Evolutionary conservation across 2,888 invertebrate species (phyloP).

Genomic region (Caenorhabditis becei): DNA sequence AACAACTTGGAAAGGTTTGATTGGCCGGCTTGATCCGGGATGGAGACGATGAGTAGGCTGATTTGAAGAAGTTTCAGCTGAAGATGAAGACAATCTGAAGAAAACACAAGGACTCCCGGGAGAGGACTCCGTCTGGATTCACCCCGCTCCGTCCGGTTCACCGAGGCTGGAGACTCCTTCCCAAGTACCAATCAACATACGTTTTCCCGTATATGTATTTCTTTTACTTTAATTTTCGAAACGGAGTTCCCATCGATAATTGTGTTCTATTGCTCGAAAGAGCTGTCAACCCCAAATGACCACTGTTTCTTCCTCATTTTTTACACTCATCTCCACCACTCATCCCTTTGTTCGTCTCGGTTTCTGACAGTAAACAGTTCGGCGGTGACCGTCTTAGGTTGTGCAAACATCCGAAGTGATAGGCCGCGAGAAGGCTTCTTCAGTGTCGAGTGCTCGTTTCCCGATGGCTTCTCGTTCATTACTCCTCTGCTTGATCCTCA

Average conservation of each 20-base stretch:
- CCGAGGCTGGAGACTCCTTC: too few species aligned
- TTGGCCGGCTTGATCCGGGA: constrained; percentile 29
- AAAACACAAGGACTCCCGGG: too few species aligned
- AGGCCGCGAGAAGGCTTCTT: constrained; percentile 43
- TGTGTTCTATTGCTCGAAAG: neutral
- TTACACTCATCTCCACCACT: constrained; percentile 7
- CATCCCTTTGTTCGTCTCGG: constrained; percentile 54
- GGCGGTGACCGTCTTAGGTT: constrained; percentile 50
- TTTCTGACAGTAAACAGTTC: constrained; percentile 56
- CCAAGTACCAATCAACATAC: too few species aligned
- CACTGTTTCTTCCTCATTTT: constrained; percentile 32
- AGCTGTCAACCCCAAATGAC: constrained; percentile 19
- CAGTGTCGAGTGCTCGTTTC: constrained; percentile 26
- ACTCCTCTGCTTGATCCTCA: constrained; percentile 18
- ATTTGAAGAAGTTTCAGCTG: too few species aligned
- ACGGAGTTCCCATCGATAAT: too few species aligned
- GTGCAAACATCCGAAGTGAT: constrained; percentile 53
- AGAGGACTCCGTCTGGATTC: too few species aligned
- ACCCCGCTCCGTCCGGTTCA: too few species aligned
- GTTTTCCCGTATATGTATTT: too few species aligned
- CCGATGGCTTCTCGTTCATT: constrained; percentile 29
- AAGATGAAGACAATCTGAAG: too few species aligned
- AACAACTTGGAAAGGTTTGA: constrained; percentile 48
- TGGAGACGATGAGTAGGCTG: neutral
- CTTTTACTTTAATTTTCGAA: too few species aligned